Percentiles rank a stretch among this genome's conserved stretches.
These are phyloP conservation scores for Phallusia fumigata DNA, from an alignment of 23 tunicate genomes.

Conservation along the genomic window DNA sequence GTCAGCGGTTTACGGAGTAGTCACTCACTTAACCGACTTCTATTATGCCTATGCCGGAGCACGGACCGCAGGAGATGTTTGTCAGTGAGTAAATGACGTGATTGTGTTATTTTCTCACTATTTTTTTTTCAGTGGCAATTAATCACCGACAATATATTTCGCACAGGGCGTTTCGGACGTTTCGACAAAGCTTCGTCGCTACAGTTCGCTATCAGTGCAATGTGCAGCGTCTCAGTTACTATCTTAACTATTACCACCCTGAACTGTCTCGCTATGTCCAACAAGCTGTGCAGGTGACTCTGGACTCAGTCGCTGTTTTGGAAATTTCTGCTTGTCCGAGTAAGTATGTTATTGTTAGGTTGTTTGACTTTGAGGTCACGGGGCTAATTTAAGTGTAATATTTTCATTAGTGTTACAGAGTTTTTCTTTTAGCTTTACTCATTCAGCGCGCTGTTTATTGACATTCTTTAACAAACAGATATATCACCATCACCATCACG, in stretches of 20 bases:
- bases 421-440: too few relatives aligned
- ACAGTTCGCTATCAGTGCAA: not conserved
- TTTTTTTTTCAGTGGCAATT: not conserved
- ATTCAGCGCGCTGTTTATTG: too few relatives aligned
- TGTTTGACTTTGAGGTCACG: too few relatives aligned
- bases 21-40: not conserved
- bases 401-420: too few relatives aligned
- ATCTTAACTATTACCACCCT: not conserved
- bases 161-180: not conserved
- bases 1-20: not conserved
- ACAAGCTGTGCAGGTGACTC: slow-evolving; percentile 13
- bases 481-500: too few relatives aligned
- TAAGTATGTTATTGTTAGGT: not conserved
- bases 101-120: not conserved
- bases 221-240: not conserved
- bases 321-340: not conserved
- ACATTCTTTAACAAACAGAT: too few relatives aligned
- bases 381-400: too few relatives aligned
- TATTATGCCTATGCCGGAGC: slow-evolving; percentile 12
- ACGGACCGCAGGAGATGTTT: slow-evolving; percentile 1
- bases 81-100: not conserved
- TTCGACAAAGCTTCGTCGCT: not conserved
- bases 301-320: not conserved
- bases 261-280: not conserved
- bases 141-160: not conserved